These are phyloP conservation scores for Musca domestica DNA, from an alignment of 1,140 invertebrate genomes.

Conservation along the genomic window DNA sequence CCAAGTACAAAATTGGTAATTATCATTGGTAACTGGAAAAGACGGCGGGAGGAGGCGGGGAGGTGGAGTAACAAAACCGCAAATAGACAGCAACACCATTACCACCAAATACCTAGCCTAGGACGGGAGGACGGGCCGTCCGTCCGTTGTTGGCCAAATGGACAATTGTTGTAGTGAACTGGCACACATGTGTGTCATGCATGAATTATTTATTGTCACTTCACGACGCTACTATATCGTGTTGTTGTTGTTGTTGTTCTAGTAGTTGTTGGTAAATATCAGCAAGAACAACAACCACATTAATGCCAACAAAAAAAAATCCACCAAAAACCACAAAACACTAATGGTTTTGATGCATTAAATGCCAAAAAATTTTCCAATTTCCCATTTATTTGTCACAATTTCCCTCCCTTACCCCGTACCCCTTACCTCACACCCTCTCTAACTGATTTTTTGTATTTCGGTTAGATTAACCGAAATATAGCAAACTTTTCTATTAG, in stretches of 20 bases:
- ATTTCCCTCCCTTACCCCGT: too few species aligned
- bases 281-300: neutral
- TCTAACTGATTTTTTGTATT: neutral
- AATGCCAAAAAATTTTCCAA: slow-evolving; percentile 17
- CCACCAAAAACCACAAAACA: slow-evolving; percentile 3
- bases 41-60: neutral
- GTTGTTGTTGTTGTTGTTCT: too few species aligned
- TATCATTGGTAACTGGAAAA: slow-evolving; percentile 5
- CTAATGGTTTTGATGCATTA: slow-evolving; percentile 9
- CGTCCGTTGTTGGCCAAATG: neutral
- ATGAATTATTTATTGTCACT: slow-evolving; percentile 29
- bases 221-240: neutral
- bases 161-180: slow-evolving; percentile 7
- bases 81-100: slow-evolving; percentile 8
- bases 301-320: neutral
- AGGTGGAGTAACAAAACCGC: neutral
- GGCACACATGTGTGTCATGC: slow-evolving; percentile 25
- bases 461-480: neutral
- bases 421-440: neutral
- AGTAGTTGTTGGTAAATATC: neutral
- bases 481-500: too few species aligned
- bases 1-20: slow-evolving; percentile 7
- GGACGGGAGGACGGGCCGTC: too few species aligned
- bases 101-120: too few species aligned
- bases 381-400: slow-evolving; percentile 2